These are phyloP conservation scores for Triops longicaudatus DNA, from an alignment of 1,140 invertebrate genomes.

Conservation along the genomic window DNA sequence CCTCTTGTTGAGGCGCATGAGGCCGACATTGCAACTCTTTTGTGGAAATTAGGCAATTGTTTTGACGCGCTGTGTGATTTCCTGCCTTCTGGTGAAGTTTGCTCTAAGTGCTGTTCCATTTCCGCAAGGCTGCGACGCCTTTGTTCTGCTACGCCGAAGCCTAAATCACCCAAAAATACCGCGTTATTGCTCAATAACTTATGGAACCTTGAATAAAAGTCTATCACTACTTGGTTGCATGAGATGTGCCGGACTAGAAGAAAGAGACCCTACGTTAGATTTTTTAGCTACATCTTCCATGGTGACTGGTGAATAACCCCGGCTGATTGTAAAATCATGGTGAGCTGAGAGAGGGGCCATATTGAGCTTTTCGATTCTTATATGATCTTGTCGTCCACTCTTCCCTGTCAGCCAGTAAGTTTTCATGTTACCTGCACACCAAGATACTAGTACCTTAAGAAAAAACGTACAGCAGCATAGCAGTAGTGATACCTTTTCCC, in stretches of 20 bases:
- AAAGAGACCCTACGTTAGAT: constrained; percentile 38
- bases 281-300: constrained; percentile 69
- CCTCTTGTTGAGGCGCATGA: neutral
- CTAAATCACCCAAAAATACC: neutral
- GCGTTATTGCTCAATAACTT: neutral
- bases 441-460: constrained; percentile 25
- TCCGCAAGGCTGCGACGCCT: neutral
- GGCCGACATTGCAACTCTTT: neutral
- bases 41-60: neutral
- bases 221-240: neutral
- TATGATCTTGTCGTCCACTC: constrained; percentile 50
- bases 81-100: neutral
- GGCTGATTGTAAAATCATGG: constrained; percentile 28
- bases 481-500: constrained; percentile 58
- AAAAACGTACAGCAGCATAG: neutral
- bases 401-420: constrained; percentile 77
- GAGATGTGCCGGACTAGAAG: neutral
- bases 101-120: constrained; percentile 1
- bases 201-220: neutral
- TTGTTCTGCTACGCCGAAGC: neutral
- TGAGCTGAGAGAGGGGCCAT: constrained; percentile 24
- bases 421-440: constrained; percentile 69
- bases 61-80: neutral
- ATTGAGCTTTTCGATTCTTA: constrained; percentile 32
- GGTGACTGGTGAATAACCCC: constrained; percentile 72